Evolutionary conservation across 2,797 vertebrate genomes (phyloP).

Genomic region (Pagetopsis macropterus): DNA sequence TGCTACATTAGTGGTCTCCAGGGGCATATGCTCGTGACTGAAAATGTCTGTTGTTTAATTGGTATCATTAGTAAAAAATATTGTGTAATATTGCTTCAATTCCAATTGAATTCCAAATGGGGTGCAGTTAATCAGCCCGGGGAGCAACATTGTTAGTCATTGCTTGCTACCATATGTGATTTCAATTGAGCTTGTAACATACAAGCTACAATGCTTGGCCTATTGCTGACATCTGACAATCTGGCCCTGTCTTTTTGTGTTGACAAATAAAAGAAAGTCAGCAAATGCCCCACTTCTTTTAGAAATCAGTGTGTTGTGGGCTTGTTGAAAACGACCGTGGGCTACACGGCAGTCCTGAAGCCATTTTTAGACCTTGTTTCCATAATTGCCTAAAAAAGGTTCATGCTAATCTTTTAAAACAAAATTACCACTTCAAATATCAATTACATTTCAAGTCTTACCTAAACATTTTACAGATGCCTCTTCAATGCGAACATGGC

Average conservation of each 20-base stretch:
- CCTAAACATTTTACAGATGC: slow-evolving; percentile 70
- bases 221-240: neutral
- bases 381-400: too few relatives aligned
- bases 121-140: neutral
- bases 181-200: too few relatives aligned
- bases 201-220: too few relatives aligned
- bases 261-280: neutral
- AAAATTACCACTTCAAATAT: neutral
- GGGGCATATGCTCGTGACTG: too few relatives aligned
- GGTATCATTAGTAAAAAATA: neutral
- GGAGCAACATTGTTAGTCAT: neutral
- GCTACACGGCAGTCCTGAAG: too few relatives aligned
- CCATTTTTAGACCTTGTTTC: too few relatives aligned
- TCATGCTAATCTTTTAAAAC: too few relatives aligned
- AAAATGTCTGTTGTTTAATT: neutral
- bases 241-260: neutral
- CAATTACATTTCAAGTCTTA: slow-evolving; percentile 13
- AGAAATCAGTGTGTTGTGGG: neutral
- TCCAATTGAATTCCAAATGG: neutral
- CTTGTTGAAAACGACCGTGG: too few relatives aligned
- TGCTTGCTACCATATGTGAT: neutral
- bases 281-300: neutral
- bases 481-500: slow-evolving; percentile 7
- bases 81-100: neutral
- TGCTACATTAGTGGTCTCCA: too few relatives aligned